A percentile compares a stretch with the other conserved stretches of the same genome.
phyloP scores from a whole-genome alignment of 2,888 invertebrate genomes.

The Petrophora chlorosata region DNA sequence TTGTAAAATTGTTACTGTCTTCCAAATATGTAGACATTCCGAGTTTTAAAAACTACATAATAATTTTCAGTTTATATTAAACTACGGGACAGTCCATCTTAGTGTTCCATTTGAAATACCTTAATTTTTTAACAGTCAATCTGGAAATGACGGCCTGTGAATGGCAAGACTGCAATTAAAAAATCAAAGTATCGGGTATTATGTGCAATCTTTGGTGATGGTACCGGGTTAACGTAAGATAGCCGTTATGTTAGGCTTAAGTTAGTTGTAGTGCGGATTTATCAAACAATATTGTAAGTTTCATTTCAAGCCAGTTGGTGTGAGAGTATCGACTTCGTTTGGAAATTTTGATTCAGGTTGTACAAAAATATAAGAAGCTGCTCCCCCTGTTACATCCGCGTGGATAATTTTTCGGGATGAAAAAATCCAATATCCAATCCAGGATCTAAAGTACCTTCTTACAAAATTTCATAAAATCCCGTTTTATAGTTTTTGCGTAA shows the following conservation, averaged over 20 bases:
- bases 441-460: too few species aligned
- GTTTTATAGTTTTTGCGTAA: too few species aligned
- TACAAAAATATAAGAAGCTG: too few species aligned
- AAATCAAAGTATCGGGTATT: slow-evolving; percentile 90
- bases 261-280: slow-evolving; percentile 57
- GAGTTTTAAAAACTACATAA: slow-evolving; percentile 39
- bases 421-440: too few species aligned
- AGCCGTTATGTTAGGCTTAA: slow-evolving; percentile 59
- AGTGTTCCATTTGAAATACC: slow-evolving; percentile 72
- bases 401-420: too few species aligned
- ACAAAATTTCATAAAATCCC: too few species aligned
- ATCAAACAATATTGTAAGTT: slow-evolving; percentile 56
- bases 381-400: too few species aligned
- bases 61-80: slow-evolving; percentile 50
- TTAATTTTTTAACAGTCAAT: slow-evolving; percentile 80
- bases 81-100: slow-evolving; percentile 55
- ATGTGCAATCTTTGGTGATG: slow-evolving; percentile 93
- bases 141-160: slow-evolving; percentile 58
- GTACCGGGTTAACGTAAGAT: slow-evolving; percentile 80
- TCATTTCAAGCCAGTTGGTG: slow-evolving; percentile 77
- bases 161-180: slow-evolving; percentile 80
- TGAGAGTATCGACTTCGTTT: background rate
- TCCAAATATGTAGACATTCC: slow-evolving; percentile 69
- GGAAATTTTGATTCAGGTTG: background rate
- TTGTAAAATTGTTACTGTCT: slow-evolving; percentile 63